Percentiles rank a stretch among this genome's conserved stretches.
Conservation (phyloP, 2,888 invertebrate genomes). For the Trachelus tabidus region DNA sequence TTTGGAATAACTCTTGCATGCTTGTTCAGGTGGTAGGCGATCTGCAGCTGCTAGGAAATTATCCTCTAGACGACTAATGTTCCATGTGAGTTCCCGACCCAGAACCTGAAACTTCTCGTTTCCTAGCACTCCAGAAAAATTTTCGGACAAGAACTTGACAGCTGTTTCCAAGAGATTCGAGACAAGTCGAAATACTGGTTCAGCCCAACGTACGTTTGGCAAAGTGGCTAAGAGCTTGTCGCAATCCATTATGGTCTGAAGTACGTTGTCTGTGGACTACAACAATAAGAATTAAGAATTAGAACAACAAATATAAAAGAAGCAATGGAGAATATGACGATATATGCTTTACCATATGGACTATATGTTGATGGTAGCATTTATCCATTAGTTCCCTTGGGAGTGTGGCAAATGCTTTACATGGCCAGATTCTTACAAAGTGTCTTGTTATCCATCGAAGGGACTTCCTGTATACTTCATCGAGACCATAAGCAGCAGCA, state of each 20-base stretch:
- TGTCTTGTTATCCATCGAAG: slow-evolving; percentile 89
- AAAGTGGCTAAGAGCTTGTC: slow-evolving; percentile 83
- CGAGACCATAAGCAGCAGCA: slow-evolving; percentile 86
- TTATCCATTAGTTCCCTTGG: slow-evolving; percentile 85
- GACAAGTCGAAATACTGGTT: slow-evolving; percentile 80
- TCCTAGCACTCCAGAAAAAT: slow-evolving; percentile 80
- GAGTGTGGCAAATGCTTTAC: slow-evolving; percentile 86
- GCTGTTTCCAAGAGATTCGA: slow-evolving; percentile 84
- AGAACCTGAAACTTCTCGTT: slow-evolving; percentile 75
- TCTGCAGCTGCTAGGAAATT: slow-evolving; percentile 83
- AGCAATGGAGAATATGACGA: slow-evolving; percentile 13
- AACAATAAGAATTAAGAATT: slow-evolving; percentile 29
- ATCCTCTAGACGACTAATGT: slow-evolving; percentile 81
- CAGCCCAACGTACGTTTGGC: slow-evolving; percentile 86
- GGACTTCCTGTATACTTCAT: slow-evolving; percentile 88
- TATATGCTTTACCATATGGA: slow-evolving; percentile 74
- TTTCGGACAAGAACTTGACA: slow-evolving; percentile 81
- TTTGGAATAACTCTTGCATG: slow-evolving; percentile 80
- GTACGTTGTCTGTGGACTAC: slow-evolving; percentile 80
- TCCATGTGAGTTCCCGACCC: slow-evolving; percentile 79
- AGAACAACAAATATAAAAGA: slow-evolving; percentile 19
- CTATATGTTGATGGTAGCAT: slow-evolving; percentile 84
- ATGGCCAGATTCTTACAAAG: slow-evolving; percentile 91
- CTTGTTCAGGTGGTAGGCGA: slow-evolving; percentile 82
- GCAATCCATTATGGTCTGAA: slow-evolving; percentile 86